Conservation (phyloP, 2,888 invertebrate genomes). For the Pseudococcus longispinus region DNA sequence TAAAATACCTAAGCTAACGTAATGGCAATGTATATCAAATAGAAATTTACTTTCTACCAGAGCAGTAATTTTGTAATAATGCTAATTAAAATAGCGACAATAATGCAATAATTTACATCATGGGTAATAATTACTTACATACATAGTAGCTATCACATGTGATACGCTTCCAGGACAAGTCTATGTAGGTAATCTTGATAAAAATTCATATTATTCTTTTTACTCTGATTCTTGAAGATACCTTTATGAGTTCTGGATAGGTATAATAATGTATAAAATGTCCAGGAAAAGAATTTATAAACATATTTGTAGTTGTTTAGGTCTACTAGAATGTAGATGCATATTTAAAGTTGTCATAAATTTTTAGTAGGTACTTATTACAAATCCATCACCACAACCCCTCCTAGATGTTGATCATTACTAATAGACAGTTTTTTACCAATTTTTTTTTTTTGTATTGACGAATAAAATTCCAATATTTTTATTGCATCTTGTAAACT, state of each 20-base stretch:
- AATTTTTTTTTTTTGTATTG: too few species aligned
- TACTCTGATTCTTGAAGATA: not conserved
- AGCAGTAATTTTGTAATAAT: not conserved
- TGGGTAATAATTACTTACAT: not conserved
- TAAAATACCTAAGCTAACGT: not conserved
- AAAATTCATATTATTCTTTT: not conserved
- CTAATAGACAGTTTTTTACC: too few species aligned
- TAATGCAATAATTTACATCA: conserved; percentile 1
- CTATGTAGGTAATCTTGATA: not conserved
- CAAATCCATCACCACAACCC: too few species aligned
- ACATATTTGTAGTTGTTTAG: not conserved
- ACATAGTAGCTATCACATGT: not conserved
- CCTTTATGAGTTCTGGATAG: not conserved
- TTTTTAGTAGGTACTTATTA: too few species aligned
- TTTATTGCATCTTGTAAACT: too few species aligned
- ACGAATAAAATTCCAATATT: too few species aligned
- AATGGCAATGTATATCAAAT: conserved; percentile 4
- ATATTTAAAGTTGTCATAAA: too few species aligned
- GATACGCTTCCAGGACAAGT: not conserved
- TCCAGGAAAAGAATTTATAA: not conserved
- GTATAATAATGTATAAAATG: not conserved
- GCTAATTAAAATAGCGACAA: conserved; percentile 15
- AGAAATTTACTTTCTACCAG: not conserved
- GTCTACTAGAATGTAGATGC: not conserved
- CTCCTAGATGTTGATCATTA: too few species aligned